Evolutionary conservation across 2,888 invertebrate species (phyloP).

Genomic region (Callyntrura guangdongensis): DNA sequence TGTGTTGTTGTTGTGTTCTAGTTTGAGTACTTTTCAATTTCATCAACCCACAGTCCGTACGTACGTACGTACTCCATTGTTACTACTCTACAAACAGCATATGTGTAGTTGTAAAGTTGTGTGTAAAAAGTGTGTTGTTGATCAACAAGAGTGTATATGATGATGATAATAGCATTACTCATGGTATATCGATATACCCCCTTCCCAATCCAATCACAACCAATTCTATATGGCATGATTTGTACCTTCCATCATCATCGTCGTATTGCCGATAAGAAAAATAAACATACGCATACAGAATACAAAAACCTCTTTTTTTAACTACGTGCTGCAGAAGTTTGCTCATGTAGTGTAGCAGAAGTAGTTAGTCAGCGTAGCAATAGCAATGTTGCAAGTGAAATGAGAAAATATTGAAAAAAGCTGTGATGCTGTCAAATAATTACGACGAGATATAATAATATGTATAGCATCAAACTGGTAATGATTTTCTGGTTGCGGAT

Average conservation of each 20-base stretch:
- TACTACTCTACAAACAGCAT: conserved; percentile 43
- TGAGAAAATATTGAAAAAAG: not conserved
- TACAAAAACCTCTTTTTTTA: too few relatives aligned
- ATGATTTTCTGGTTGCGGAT: conserved; percentile 18
- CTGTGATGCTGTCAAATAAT: not conserved
- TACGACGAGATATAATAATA: not conserved
- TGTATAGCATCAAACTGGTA: not conserved
- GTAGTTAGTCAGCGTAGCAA: not conserved
- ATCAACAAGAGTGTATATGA: conserved; percentile 10
- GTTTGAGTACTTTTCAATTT: too few relatives aligned
- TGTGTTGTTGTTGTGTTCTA: conserved; percentile 6
- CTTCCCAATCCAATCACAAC: not conserved
- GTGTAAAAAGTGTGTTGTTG: conserved; percentile 44
- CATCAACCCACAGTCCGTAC: not conserved
- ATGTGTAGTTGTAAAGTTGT: conserved; percentile 41
- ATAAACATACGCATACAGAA: not conserved
- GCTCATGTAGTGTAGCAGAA: not conserved
- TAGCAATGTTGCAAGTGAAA: conserved; percentile 10
- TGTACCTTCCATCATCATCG: not conserved
- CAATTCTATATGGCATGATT: not conserved
- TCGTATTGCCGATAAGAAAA: conserved; percentile 10
- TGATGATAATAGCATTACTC: not conserved
- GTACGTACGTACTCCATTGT: not conserved
- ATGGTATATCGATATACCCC: not conserved
- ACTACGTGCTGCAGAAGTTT: not conserved